Evolutionary conservation across 2,888 invertebrate species (phyloP).

Genomic region (Tenthredo livida): DNA sequence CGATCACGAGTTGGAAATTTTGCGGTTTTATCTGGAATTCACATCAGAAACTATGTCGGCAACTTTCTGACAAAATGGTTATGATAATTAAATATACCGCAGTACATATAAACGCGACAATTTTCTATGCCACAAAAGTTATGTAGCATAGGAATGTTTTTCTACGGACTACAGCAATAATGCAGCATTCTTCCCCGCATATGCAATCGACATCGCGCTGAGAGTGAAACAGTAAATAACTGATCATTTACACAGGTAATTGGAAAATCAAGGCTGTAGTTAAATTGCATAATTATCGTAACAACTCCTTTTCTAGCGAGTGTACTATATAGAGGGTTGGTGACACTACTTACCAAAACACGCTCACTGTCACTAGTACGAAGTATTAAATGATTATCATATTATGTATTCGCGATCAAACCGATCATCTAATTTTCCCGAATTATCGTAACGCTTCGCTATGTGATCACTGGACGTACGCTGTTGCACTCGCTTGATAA

Average conservation of each 20-base stretch:
- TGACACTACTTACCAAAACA: conserved; percentile 2
- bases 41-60: neutral
- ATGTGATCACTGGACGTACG: neutral
- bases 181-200: neutral
- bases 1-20: conserved; percentile 32
- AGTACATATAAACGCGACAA: neutral
- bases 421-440: neutral
- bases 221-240: neutral
- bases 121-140: too few relatives aligned
- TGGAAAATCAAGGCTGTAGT: neutral
- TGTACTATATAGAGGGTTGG: neutral
- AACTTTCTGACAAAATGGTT: neutral
- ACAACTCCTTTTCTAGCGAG: neutral
- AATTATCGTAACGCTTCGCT: neutral
- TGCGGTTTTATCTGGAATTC: conserved; percentile 22
- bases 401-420: neutral
- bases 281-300: neutral
- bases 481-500: neutral
- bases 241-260: neutral
- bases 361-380: neutral
- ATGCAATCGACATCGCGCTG: neutral
- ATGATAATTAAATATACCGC: neutral
- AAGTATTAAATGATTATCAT: neutral
- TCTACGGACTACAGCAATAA: neutral
- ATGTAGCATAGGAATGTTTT: neutral